A percentile compares a stretch with the other conserved stretches of the same genome.
These are phyloP conservation scores for Noturus placidus DNA, from an alignment of 2,113 vertebrate genomes.

Conservation along the genomic window DNA sequence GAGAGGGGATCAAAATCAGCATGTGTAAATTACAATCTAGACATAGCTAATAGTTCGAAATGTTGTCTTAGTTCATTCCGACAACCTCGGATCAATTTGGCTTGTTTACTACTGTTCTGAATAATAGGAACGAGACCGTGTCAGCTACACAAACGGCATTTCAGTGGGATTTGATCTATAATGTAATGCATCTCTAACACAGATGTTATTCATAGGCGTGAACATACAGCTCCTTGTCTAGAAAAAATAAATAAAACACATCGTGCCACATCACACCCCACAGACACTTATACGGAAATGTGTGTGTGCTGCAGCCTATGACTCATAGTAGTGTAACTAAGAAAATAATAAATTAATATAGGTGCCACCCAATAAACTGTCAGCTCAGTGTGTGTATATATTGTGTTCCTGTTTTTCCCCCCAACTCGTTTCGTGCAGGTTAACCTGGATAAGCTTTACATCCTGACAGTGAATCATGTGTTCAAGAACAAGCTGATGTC, in stretches of 20 bases:
- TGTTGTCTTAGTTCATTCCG: not conserved
- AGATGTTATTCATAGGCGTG: not conserved
- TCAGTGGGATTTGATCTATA: not conserved
- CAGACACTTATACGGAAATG: not conserved
- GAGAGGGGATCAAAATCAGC: not conserved
- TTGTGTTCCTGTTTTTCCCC: not conserved
- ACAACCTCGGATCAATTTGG: not conserved
- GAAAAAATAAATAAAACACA: not conserved
- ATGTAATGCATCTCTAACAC: not conserved
- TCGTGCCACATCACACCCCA: too few relatives aligned
- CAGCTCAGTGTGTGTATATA: too few relatives aligned
- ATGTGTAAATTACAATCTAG: not conserved
- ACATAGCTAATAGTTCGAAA: not conserved
- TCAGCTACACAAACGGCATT: not conserved
- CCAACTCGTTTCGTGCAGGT: slow-evolving; percentile 68
- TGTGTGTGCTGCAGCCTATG: not conserved
- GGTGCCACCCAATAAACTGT: not conserved
- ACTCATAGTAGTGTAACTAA: not conserved
- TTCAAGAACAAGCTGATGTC: slow-evolving; percentile 89
- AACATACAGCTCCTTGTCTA: not conserved
- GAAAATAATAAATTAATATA: not conserved
- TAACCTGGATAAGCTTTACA: slow-evolving; percentile 86
- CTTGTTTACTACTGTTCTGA: not conserved
- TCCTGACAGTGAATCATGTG: slow-evolving; percentile 82
- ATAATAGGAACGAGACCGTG: not conserved